Base-by-base conservation (phyloP, 2,113 vertebrate species). In the Phocoena phocoena region DNA sequence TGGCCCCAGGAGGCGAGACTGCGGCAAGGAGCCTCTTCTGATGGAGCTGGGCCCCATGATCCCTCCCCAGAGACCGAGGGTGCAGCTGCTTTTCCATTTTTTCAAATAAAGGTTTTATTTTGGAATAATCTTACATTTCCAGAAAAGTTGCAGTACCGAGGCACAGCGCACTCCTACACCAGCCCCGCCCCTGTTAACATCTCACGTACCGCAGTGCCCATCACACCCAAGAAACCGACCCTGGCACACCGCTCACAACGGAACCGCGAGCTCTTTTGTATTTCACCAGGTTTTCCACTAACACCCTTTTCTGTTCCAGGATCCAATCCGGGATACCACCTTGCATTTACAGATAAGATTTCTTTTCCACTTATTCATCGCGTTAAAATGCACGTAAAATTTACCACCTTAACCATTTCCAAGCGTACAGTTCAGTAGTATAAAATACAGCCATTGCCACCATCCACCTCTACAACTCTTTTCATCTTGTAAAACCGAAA, bases 181-280 rank as follows among this genome's bases (percentile, higher is more conserved):
- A 53, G 50, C 50, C 50, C 50, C 15, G 50, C 50, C 50, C 15
- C 4, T 21, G 5, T 17, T 1, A 68, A 6, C 47, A 15, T 2
- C 36, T n/a, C 15, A 3, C 3, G 0, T 4, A 10, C 36, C 4
- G 15, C 8, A 8, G 26, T 4, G 25, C 41, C 0, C 2, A 2
- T 20, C 28, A 7, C 63, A 1, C 25, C 70, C 15, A 23, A 28
- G 73, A 36, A 25, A 0, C 38, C 63, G 13, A 3, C 9, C 3
- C 25, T 6, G 76, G 38, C 33, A 20, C 36, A 1, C 9, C 18
- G 0, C 28, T 3, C 3, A 18, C 53, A 25, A 25, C 0, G 1
- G 5, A 3, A 13, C 6, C 0, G 47, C 38, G 25, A 8, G 25
- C 33, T 12, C 28, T 15, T 6, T 25, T 38, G 12, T 60, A 17